These are phyloP conservation scores for Hipposideros armiger DNA, from an alignment of 2,113 vertebrate species.

Conservation along the genomic window DNA sequence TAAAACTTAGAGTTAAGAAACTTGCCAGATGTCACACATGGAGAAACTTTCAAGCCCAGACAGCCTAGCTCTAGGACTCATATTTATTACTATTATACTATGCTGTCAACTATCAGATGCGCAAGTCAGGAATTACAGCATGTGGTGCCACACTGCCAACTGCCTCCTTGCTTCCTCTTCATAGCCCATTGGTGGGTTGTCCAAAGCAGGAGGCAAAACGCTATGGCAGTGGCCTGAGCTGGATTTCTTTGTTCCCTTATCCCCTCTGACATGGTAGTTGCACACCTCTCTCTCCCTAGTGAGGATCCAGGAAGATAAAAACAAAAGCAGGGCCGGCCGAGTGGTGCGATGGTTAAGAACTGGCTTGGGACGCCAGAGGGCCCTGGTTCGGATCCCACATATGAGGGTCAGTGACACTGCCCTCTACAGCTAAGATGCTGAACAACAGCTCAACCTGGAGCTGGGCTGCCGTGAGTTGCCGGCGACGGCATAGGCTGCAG, in stretches of 20 bases:
- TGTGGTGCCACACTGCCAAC: background rate
- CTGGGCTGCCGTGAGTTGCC: no score
- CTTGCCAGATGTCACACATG: background rate
- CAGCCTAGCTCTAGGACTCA: background rate
- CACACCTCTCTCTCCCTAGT: background rate
- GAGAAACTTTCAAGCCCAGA: background rate
- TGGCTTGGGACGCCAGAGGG: no score
- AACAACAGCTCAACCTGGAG: no score
- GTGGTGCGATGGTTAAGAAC: no score
- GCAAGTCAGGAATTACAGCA: background rate
- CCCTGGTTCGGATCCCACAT: no score
- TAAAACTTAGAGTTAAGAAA: conserved; percentile 39
- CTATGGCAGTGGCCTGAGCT: background rate
- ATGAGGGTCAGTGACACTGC: no score
- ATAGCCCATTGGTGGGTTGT: background rate
- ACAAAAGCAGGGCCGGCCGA: no score
- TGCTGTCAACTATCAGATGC: background rate
- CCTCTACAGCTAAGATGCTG: no score
- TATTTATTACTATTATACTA: background rate
- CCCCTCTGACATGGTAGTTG: background rate
- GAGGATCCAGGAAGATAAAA: background rate
- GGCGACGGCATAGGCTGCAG: no score
- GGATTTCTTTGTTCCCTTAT: conserved; percentile 26
- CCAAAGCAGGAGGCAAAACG: background rate
- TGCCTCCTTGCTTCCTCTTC: conserved; percentile 1